Evolutionary conservation across 2,888 invertebrate genomes (phyloP), one percentile per base, ranked within the genome.

Genomic region (Megamerina dolium): DNA sequence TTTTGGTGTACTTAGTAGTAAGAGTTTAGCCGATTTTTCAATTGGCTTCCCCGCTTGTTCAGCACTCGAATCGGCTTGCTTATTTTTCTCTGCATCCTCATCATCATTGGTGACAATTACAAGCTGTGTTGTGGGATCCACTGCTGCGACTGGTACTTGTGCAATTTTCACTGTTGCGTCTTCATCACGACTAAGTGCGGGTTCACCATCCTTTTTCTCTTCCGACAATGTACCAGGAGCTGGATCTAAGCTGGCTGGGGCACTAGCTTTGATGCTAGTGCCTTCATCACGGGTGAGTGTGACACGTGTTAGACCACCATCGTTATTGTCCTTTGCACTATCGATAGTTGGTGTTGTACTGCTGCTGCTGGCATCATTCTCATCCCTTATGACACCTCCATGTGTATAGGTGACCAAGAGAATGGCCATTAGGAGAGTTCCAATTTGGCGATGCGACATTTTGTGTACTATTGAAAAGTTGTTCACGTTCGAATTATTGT

Each of bases 1-100:
- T 31, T 54, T 58, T 2, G 66, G 59, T 9, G 61, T 58, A 43
- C 61, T 64, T 5, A 64, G 50, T n/a, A 64, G 52, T 40, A 64
- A 46, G n/a, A 64, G 50, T 26, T 54, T 59, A n/a, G 52, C 59
- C 5, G 53, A 61, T 47, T 55, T 61, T 33, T 48, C 41, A 16
- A 35, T n/a, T 26, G 41, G 26, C 6, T 21, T 12, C 1, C 17
- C n/a, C 2, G 10, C n/a, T 10, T 14, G 1, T 1, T 40, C 16
- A 1, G 36, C 19, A 20, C 37, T 27, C n/a, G n/a, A n/a, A n/a
- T n/a, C n/a, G 4, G 26, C 12, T 4, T 17, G 10, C 8, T 29
- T 34, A 5, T 3, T 21, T 9, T 19, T 33, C 1, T 34, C 19
- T 14, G 37, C 38, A 10, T 38, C 38, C 10, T 23, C 23, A 23